Base-by-base conservation (phyloP, 2,113 vertebrate species). In the Hippocampus barbouri region DNA sequence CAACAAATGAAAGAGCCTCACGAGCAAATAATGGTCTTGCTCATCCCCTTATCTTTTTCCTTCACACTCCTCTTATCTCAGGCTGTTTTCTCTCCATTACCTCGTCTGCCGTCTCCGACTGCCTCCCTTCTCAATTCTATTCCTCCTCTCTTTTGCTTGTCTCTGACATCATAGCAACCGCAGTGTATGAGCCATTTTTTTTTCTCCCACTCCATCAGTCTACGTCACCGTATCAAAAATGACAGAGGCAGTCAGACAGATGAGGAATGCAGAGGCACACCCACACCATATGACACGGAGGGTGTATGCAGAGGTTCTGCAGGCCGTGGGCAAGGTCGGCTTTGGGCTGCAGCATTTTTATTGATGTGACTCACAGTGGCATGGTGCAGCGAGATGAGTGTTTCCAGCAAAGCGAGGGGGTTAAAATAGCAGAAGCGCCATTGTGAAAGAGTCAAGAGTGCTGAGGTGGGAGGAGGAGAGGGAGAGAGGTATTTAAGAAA, bases 81-180 rank as follows among this genome's bases (percentile, higher is more conserved):
- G 57, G 43, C n/a, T 77, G 59, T 27, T 66, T 72, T 77, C 65
- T 66, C 18, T 59, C 12, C 43, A 45, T 41, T 68, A 40, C 16
- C 14, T 76, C 53, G 49, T 51, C 45, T 25, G 62, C 67, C 68
- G 51, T 56, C 66, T 66, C 69, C 72, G 51, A 0, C 66, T 76
- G 60, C 68, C 71, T 66, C 45, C 74, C 79, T 79, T 45, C 49
- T 70, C 27, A 38, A 49, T 49, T 67, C 68, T 62, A 72, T 69
- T 69, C 71, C 10, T 68, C 74, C 68, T 14, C 53, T 61, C 38
- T 54, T 34, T 21, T 73, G 66, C 56, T 75, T 79, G 72, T 68
- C n/a, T 40, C 81, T 86, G 86, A 88, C 84, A 79, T 90, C 86
- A 90, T 72, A 72, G 71, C 71, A 80, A 86, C 85, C 53, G 86